Evolutionary conservation across 2,888 invertebrate genomes (phyloP).

Genomic region (Mythimna impura): DNA sequence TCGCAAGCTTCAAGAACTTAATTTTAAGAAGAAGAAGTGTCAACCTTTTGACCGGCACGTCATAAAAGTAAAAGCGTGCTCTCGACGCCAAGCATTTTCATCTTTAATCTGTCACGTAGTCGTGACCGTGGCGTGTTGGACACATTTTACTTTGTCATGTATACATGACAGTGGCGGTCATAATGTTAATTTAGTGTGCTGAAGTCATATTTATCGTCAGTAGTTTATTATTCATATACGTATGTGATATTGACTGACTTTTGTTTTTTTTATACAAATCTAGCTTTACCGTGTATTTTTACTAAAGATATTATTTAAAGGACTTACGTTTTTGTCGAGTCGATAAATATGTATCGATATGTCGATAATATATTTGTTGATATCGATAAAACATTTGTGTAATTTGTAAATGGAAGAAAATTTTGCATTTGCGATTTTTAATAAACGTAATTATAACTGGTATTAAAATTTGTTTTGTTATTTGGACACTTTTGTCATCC

Average conservation of each 20-base stretch:
- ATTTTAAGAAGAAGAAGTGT: no score
- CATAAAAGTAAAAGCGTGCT: no score
- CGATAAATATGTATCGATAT: constrained; percentile 42
- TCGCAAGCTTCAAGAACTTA: constrained; percentile 1
- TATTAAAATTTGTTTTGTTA: constrained; percentile 27
- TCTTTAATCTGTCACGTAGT: no score
- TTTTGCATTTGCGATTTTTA: constrained; percentile 71
- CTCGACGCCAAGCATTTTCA: no score
- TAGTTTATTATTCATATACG: constrained; percentile 54
- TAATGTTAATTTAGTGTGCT: constrained; percentile 35
- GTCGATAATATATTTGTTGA: constrained; percentile 27
- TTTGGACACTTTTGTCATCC: neutral
- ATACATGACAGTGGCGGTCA: no score
- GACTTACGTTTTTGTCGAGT: constrained; percentile 29
- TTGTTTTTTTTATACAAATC: constrained; percentile 51
- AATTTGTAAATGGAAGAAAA: constrained; percentile 67
- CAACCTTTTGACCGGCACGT: no score
- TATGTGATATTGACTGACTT: constrained; percentile 76
- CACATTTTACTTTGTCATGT: no score
- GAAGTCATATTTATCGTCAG: constrained; percentile 55
- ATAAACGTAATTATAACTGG: constrained; percentile 64
- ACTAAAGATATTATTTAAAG: constrained; percentile 55
- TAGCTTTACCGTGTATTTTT: constrained; percentile 60
- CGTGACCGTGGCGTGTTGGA: no score
- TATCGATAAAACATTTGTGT: constrained; percentile 44